Base-by-base conservation (phyloP, 2,113 vertebrate genomes). In the Gambusia holbrooki region DNA sequence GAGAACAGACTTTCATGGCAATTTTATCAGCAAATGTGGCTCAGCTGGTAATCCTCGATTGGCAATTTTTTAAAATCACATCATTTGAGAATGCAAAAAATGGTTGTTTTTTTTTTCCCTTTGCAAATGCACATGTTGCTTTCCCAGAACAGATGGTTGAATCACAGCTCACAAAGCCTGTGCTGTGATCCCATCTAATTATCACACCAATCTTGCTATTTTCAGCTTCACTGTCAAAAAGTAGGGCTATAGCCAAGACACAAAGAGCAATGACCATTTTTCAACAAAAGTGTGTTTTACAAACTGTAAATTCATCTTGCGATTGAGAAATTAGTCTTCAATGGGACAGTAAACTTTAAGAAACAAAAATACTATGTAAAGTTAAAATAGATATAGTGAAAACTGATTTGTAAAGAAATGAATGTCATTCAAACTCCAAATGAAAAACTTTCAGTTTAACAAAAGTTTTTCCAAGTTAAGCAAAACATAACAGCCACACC, bases 121-220 rank as follows among this genome's bases (percentile, higher is more conserved):
- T 48, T 48, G n/a, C 64, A 63, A 42, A 62, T 64, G 81, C 72
- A 76, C 72, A 78, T 79, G 67, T 66, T 19, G 12, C 84, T 88
- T 80, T 81, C 80, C 80, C 76, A 83, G 69, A 84, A 78, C 84
- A 89, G 84, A 88, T 89, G 86, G 86, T 86, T 73, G 78, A 83
- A 85, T 81, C 71, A 68, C 82, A 80, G 74, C 73, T 81, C 48
- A 0, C n/a, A 67, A 64, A 73, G 61, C 54, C 80, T 86, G 69
- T 66, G 77, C 73, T 77, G 73, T 69, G 65, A 90, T 88, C 81
- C 75, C 81, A 88, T 69, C 82, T 76, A 72, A 77, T 84, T 73
- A 54, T 82, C 77, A 88, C 51, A 82, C 79, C 82, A 69, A 66
- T 73, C 79, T 76, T 79, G 45, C 68, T 40, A 84, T 89, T 87